Percentiles rank a stretch among this genome's conserved stretches.
These are phyloP conservation scores for Panzeria rudis DNA, from an alignment of 2,888 invertebrate species.

Conservation along the genomic window DNA sequence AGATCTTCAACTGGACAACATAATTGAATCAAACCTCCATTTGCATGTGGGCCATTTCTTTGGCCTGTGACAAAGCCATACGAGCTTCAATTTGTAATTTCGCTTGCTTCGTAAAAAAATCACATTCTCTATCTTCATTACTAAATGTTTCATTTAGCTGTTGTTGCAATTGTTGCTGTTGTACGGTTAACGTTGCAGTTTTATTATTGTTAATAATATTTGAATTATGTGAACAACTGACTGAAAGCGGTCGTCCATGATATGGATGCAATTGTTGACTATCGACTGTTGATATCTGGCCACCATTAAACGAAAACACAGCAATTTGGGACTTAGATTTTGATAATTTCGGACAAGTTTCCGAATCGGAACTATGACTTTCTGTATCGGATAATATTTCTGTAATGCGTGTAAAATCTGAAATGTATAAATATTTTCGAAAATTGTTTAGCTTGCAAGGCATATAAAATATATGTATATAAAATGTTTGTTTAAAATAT, in stretches of 20 bases:
- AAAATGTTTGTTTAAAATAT: no score
- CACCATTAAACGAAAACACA: slow-evolving; percentile 29
- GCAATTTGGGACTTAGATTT: slow-evolving; percentile 75
- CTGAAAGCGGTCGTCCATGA: slow-evolving; percentile 77
- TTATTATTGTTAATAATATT: slow-evolving; percentile 70
- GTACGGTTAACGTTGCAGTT: slow-evolving; percentile 69
- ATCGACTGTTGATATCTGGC: slow-evolving; percentile 47
- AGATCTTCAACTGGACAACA: not conserved
- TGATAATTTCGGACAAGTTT: slow-evolving; percentile 83
- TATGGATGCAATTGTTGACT: slow-evolving; percentile 76
- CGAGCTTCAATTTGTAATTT: slow-evolving; percentile 93
- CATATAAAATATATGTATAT: no score
- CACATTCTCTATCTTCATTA: slow-evolving; percentile 87
- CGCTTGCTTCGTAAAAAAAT: slow-evolving; percentile 92
- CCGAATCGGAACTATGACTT: slow-evolving; percentile 90
- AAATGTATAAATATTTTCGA: slow-evolving; percentile 90
- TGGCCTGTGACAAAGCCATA: slow-evolving; percentile 94
- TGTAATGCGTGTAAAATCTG: slow-evolving; percentile 95
- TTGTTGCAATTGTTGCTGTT: slow-evolving; percentile 72
- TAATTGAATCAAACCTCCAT: slow-evolving; percentile 89
- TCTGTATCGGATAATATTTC: slow-evolving; percentile 87
- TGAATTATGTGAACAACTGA: slow-evolving; percentile 75
- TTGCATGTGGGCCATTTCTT: slow-evolving; percentile 95
- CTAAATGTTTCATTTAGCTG: slow-evolving; percentile 83
- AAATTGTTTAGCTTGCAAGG: no score